Evolutionary conservation across 1,140 invertebrate genomes (phyloP).

Genomic region (Drosophila fuyamai): DNA sequence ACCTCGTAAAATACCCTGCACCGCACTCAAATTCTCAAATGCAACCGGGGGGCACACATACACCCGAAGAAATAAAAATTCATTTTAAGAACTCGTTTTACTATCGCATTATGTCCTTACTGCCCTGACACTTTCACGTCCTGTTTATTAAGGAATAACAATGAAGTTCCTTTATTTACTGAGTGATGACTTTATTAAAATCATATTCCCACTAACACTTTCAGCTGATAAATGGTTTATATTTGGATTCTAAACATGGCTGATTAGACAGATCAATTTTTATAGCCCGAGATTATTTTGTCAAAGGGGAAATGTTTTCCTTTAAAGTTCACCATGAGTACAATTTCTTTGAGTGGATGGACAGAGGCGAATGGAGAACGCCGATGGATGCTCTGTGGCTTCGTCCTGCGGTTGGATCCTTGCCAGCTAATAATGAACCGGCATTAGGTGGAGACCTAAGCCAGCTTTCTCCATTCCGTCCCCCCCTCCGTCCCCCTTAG

Average conservation of each 20-base stretch:
- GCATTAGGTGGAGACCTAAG: slow-evolving; percentile 15
- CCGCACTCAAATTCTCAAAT: slow-evolving; percentile 21
- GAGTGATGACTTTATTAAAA: too few species aligned
- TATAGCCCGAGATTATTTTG: too few species aligned
- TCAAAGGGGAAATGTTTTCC: too few species aligned
- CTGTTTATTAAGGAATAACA: too few species aligned
- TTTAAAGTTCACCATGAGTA: neutral
- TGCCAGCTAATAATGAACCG: slow-evolving; percentile 43
- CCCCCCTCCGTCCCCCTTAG: neutral
- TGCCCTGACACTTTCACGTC: too few species aligned
- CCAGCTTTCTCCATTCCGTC: neutral
- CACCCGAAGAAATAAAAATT: neutral
- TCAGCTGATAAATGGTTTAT: too few species aligned
- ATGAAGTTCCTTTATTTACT: too few species aligned
- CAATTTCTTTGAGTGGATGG: neutral
- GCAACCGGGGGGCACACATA: neutral
- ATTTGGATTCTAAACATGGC: too few species aligned
- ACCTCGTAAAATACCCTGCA: slow-evolving; percentile 50
- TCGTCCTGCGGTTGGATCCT: slow-evolving; percentile 21
- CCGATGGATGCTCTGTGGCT: slow-evolving; percentile 27
- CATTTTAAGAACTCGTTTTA: too few species aligned
- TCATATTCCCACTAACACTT: too few species aligned
- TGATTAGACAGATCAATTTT: too few species aligned
- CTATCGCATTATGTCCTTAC: too few species aligned
- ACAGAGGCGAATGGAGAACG: neutral